Evolutionary conservation across 1,140 invertebrate species (phyloP), one percentile per base, ranked within the genome.

Genomic region (Drosophila busckii): DNA sequence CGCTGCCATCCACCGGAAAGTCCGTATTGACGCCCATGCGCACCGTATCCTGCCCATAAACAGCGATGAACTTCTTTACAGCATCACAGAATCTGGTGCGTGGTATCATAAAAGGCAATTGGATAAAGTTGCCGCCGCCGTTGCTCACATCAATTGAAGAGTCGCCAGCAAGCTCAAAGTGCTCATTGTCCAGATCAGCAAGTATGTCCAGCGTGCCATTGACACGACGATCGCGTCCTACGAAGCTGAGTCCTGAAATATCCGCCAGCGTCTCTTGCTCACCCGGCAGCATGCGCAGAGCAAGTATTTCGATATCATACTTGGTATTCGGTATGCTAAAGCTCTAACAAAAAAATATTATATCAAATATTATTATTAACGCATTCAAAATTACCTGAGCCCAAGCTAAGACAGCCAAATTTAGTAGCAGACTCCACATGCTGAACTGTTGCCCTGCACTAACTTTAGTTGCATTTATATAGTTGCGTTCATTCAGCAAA

Each of bases 131-230:
- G 4, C 3, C 17, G 8, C 69, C 69, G 50, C 13, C 25, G 12
- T 48, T 37, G 1, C 17, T 4, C 0, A 35, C 1, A 63, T 73
- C 69, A 4, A 9, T 20, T 4, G 35, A 45, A 8, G 38, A 12
- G 1, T 73, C 58, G 1, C 10, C 29, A 4, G 32, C 41, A 1
- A 54, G 2, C 2, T 31, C 17, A 23, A 35, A 29, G 4, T 37
- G 10, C 0, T 16, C 4, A 6, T 40, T 8, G 3, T 49, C 23
- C 32, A 71, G 23, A 6, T 62, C 56, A 3, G 44, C 20, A 0
- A 29, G n/a, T 1, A 73, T 3, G 0, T 6, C n/a, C 0, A 53
- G 1, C 1, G 41, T 63, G 3, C 68, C 68, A 34, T 71, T 71
- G 0, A 37, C 4, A 0, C 4, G 8, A 2, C 20, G 56, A 3